phyloP scores from a whole-genome alignment of 2,888 invertebrate genomes.

The Biston stratarius region DNA sequence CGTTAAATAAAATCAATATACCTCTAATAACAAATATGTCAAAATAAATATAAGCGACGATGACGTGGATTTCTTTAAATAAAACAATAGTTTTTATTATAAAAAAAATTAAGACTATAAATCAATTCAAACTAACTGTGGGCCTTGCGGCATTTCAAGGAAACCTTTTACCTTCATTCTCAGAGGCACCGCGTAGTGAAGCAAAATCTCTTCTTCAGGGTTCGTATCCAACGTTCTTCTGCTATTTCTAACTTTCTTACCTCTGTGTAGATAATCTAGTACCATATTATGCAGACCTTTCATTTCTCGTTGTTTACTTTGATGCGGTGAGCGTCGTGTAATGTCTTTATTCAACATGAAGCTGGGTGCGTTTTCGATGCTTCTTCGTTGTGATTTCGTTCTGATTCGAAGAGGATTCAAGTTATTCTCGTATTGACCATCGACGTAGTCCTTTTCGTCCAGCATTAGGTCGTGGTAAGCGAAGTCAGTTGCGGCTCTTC shows the following conservation, averaged over 20 bases:
- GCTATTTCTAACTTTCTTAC: neutral
- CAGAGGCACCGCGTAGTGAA: slow-evolving; percentile 7
- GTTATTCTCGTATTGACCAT: slow-evolving; percentile 52
- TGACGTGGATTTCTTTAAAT: too few relatives aligned
- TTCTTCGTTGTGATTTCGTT: neutral
- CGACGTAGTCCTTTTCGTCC: slow-evolving; percentile 28
- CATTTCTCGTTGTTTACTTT: neutral
- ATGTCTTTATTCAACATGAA: too few relatives aligned
- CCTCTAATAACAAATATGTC: too few relatives aligned
- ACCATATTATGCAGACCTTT: neutral
- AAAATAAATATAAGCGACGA: too few relatives aligned
- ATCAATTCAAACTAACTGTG: neutral
- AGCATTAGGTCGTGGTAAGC: slow-evolving; percentile 53
- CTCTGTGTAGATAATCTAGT: neutral
- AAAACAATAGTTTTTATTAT: neutral
- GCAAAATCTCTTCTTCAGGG: slow-evolving; percentile 4
- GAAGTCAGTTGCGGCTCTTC: slow-evolving; percentile 42
- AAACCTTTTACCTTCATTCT: slow-evolving; percentile 11
- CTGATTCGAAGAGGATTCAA: neutral
- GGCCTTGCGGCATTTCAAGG: slow-evolving; percentile 2
- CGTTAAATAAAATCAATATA: too few relatives aligned
- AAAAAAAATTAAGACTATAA: neutral
- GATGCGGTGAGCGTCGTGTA: neutral
- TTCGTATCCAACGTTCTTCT: neutral
- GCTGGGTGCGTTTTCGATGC: neutral